Evolutionary conservation across 1,140 invertebrate species (phyloP).

Genomic region (Lasioglossum baleicum): DNA sequence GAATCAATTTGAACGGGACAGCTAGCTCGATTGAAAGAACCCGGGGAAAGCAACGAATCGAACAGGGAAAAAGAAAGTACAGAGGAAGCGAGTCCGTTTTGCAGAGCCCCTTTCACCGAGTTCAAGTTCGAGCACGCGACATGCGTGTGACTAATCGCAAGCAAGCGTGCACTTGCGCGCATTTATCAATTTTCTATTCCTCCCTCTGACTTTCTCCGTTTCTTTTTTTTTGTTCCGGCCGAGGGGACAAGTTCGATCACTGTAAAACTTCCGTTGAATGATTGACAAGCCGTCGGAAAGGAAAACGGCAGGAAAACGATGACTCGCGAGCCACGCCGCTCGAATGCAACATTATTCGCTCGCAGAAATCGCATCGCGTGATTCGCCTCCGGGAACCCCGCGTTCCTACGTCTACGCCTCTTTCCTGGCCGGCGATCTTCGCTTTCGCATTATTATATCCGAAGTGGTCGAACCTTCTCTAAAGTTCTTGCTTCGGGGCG

Average conservation of each 20-base stretch:
- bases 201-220: not conserved
- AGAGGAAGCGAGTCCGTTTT: conserved; percentile 22
- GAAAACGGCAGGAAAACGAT: conserved; percentile 32
- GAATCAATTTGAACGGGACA: too few relatives aligned
- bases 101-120: conserved; percentile 19
- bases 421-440: not conserved
- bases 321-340: conserved; percentile 64
- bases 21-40: too few relatives aligned
- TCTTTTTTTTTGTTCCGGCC: not conserved
- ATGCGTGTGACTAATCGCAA: conserved; percentile 53
- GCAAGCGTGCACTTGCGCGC: conserved; percentile 48
- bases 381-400: conserved; percentile 28
- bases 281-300: conserved; percentile 47
- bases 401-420: conserved; percentile 24
- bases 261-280: conserved; percentile 66
- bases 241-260: conserved; percentile 30
- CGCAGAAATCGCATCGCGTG: conserved; percentile 54
- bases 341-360: conserved; percentile 65
- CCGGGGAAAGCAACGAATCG: not conserved
- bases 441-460: not conserved
- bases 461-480: not conserved
- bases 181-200: not conserved
- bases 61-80: not conserved
- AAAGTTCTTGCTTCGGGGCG: too few relatives aligned
- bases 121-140: conserved; percentile 38